phyloP scores from a whole-genome alignment of 2,113 vertebrate genomes.

The Sorex fumeus region DNA sequence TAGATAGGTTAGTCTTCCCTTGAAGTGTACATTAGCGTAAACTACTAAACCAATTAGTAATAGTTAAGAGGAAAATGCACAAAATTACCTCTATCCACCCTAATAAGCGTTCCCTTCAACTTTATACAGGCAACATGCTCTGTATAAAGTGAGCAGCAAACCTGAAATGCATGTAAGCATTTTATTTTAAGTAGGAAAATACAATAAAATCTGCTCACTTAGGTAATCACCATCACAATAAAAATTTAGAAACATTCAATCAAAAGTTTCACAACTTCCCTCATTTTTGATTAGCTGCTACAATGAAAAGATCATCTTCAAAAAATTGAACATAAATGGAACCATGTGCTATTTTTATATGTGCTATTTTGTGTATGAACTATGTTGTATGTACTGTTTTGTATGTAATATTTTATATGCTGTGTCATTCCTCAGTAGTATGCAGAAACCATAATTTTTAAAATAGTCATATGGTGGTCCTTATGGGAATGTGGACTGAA shows the following conservation, averaged over 20 bases:
- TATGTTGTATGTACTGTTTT: too few relatives aligned
- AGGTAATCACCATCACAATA: not conserved
- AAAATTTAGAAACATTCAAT: slow-evolving; percentile 1
- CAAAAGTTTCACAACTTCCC: fast-evolving
- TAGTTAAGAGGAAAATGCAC: not conserved
- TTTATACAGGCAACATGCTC: not conserved
- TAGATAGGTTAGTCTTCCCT: not conserved
- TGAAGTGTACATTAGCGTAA: not conserved
- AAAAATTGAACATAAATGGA: not conserved
- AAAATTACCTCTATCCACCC: not conserved
- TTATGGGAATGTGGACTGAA: too few relatives aligned
- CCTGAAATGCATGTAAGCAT: too few relatives aligned
- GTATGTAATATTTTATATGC: too few relatives aligned
- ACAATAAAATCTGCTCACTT: not conserved
- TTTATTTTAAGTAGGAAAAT: too few relatives aligned
- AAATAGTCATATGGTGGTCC: too few relatives aligned
- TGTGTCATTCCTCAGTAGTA: too few relatives aligned
- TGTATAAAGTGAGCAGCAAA: not conserved
- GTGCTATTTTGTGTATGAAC: too few relatives aligned
- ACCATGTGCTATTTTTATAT: not conserved
- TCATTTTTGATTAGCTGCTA: not conserved
- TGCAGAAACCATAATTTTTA: too few relatives aligned
- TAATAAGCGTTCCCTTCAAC: not conserved
- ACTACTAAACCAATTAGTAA: not conserved
- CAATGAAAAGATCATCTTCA: not conserved